Evolutionary conservation across 92 coral and sea anemone species (phyloP).

Genomic region (Palythoa grandis): DNA sequence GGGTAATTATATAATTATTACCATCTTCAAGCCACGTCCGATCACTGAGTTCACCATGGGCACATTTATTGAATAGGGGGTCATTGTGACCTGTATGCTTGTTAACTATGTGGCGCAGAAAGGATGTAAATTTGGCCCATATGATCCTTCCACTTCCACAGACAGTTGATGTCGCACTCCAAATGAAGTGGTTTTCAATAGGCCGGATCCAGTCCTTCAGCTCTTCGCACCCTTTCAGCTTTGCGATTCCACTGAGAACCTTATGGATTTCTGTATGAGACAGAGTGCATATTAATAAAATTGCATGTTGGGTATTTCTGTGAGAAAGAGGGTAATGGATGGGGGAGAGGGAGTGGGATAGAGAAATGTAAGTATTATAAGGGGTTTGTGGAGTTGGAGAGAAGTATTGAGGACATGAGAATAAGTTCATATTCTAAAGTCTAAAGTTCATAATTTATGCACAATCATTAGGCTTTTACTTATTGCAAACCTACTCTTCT

Average conservation of each 20-base stretch:
- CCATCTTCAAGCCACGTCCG: slow-evolving; percentile 30
- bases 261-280: slow-evolving; percentile 30
- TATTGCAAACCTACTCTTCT: slow-evolving; percentile 1
- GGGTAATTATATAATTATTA: slow-evolving; percentile 24
- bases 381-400: slow-evolving; percentile 9
- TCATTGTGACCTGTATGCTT: slow-evolving; percentile 51
- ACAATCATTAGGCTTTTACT: neutral
- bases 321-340: neutral
- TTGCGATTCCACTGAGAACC: slow-evolving; percentile 8
- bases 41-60: slow-evolving; percentile 58
- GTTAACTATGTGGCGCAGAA: slow-evolving; percentile 61
- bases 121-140: slow-evolving; percentile 72
- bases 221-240: slow-evolving; percentile 56
- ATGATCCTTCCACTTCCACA: slow-evolving; percentile 68
- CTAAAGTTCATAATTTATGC: neutral
- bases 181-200: slow-evolving; percentile 65
- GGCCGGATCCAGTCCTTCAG: slow-evolving; percentile 59
- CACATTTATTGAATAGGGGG: slow-evolving; percentile 65
- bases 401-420: slow-evolving; percentile 20
- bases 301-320: slow-evolving; percentile 24
- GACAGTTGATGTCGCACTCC: slow-evolving; percentile 69
- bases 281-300: neutral
- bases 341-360: slow-evolving; percentile 25
- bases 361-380: slow-evolving; percentile 9
- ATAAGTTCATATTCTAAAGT: neutral